Base-by-base conservation (phyloP, 2,797 vertebrate species). In the Schizopygopsis malacanthus region DNA sequence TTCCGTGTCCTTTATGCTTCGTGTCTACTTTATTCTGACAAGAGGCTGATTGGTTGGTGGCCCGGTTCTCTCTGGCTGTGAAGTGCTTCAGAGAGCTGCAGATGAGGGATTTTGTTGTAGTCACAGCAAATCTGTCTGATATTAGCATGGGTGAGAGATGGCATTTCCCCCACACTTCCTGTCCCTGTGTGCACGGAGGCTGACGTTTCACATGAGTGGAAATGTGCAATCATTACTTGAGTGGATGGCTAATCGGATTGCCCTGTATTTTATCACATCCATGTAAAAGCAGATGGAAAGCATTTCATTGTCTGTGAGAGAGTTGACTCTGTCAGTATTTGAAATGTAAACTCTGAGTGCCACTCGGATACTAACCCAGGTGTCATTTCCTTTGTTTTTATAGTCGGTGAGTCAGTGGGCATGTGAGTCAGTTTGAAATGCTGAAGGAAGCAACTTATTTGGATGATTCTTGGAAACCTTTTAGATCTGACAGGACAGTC, bases 161-260 rank as follows among this genome's bases (percentile, higher is more conserved):
- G 63, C 81, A 63, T 89, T 87, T 73, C 33, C 37, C 70, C 37
- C 82, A 67, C 67, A 84, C 54, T 83, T 56, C 56, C 33, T 82
- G 78, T 41, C 59, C 45, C 43, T 81, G 28, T 71, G 54, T 82
- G 25, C 1, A 7, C 82, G 61, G 33, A 54, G 41, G 41, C 28
- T 83, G 73, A 79, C 65, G 79, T 85, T 79, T 70, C 83, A 56
- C 65, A 70, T 6, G 25, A 77, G 61, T 77, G 28, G 25, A 81
- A 69, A 81, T 70, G 47, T 70, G 39, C 54, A 54, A 61, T 52
- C 41, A 76, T 43, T 83, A 6, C 43, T 63, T 70, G 18, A 79
- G 25, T 37, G n/a, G 76, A 69, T 67, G 33, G 82, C 71, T 83
- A 28, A 83, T 67, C 50, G 20, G 82, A 76, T 75, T 33, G 41